These are phyloP conservation scores for Platichthys stellatus DNA, from an alignment of 2,113 vertebrate species.

Conservation along the genomic window DNA sequence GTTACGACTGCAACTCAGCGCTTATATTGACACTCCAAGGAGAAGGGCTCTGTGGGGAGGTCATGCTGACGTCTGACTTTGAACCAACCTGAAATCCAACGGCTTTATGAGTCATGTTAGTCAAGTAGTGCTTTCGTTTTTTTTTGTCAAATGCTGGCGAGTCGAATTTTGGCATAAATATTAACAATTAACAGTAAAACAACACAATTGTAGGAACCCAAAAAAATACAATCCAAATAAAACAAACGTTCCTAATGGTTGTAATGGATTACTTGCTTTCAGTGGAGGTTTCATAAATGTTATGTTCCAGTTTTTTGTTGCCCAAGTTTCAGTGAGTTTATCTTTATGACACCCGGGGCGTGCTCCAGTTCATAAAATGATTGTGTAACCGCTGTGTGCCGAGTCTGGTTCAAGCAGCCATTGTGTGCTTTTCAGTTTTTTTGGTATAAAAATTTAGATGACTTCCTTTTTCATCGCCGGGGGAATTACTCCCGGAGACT, in stretches of 20 bases:
- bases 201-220: background rate
- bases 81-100: background rate
- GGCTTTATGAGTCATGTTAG: background rate
- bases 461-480: accelerated
- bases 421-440: background rate
- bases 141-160: background rate
- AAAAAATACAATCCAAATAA: too few species aligned
- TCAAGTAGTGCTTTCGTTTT: background rate
- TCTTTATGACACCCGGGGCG: slow-evolving; percentile 78
- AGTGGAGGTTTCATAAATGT: slow-evolving; percentile 19
- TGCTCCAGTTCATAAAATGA: slow-evolving; percentile 69
- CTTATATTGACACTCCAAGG: slow-evolving; percentile 46
- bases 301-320: slow-evolving; percentile 57
- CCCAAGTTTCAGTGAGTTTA: slow-evolving; percentile 69
- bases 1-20: background rate
- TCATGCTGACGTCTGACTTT: slow-evolving; percentile 28
- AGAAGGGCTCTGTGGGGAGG: slow-evolving; percentile 40
- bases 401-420: slow-evolving; percentile 37
- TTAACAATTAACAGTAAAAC: background rate
- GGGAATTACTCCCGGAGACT: background rate
- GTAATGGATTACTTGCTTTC: too few species aligned
- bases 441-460: background rate
- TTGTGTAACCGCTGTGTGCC: slow-evolving; percentile 70
- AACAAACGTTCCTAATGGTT: background rate
- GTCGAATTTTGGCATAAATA: background rate